Percentiles rank a stretch among this genome's conserved stretches.
Evolutionary conservation across 2,888 invertebrate genomes (phyloP).

Genomic region (Epiperipatus broadwayi): DNA sequence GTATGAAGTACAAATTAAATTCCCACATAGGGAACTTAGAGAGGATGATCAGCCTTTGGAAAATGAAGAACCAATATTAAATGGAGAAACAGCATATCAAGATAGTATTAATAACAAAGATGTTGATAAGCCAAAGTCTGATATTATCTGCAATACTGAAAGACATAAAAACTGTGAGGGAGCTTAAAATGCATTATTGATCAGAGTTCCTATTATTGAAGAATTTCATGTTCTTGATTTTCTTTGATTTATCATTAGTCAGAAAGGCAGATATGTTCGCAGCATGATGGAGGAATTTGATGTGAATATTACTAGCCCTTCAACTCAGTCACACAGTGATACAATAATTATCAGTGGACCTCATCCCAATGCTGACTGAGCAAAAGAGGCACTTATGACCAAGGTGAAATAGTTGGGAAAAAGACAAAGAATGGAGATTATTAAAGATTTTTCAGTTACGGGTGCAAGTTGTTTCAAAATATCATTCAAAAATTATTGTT

Average conservation of each 20-base stretch:
- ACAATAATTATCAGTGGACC: slow-evolving; percentile 72
- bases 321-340: too few relatives aligned
- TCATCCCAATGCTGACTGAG: slow-evolving; percentile 59
- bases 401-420: slow-evolving; percentile 56
- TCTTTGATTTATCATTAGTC: slow-evolving; percentile 82
- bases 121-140: slow-evolving; percentile 34
- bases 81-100: too few relatives aligned
- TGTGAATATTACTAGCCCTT: slow-evolving; percentile 81
- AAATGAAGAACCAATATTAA: too few relatives aligned
- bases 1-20: slow-evolving; percentile 82
- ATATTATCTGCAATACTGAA: slow-evolving; percentile 71
- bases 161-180: slow-evolving; percentile 67
- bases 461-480: slow-evolving; percentile 74
- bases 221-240: slow-evolving; percentile 48
- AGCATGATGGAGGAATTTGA: slow-evolving; percentile 70
- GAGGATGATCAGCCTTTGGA: too few relatives aligned
- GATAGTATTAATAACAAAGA: slow-evolving; percentile 34
- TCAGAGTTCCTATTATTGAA: slow-evolving; percentile 11
- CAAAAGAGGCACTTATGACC: slow-evolving; percentile 59
- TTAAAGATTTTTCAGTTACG: slow-evolving; percentile 56
- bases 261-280: slow-evolving; percentile 67
- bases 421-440: too few relatives aligned
- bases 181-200: slow-evolving; percentile 69
- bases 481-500: slow-evolving; percentile 91
- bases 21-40: slow-evolving; percentile 70